These are phyloP conservation scores for Dolomedes plantarius DNA, from an alignment of 2,888 invertebrate species.

Conservation along the genomic window DNA sequence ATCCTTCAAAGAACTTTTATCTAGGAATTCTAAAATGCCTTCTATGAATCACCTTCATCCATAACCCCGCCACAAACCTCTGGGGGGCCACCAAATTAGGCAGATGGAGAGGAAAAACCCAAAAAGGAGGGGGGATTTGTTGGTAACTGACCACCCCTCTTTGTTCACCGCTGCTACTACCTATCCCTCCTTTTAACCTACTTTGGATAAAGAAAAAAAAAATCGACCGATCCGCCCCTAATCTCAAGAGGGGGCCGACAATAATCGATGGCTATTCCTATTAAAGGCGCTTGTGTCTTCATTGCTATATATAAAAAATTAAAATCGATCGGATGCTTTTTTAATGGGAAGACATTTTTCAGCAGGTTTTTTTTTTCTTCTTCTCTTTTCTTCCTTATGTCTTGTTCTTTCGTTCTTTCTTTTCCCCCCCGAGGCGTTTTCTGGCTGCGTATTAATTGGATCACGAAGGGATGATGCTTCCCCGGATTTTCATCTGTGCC, in stretches of 20 bases:
- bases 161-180: not conserved
- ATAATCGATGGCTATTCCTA: conserved; percentile 65
- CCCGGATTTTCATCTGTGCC: conserved; percentile 3
- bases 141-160: conserved; percentile 19
- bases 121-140: too few relatives aligned
- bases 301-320: conserved; percentile 57
- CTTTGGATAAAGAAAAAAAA: conserved; percentile 26
- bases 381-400: conserved; percentile 38
- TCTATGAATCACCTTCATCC: not conserved
- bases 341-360: conserved; percentile 70
- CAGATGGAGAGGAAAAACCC: not conserved
- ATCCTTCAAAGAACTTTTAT: too few relatives aligned
- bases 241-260: conserved; percentile 34
- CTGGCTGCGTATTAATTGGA: conserved; percentile 65
- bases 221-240: conserved; percentile 30
- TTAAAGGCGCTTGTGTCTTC: conserved; percentile 63
- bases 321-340: conserved; percentile 59
- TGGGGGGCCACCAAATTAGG: not conserved
- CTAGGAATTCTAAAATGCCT: not conserved
- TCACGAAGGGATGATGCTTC: conserved; percentile 51
- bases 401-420: conserved; percentile 37
- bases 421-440: conserved; percentile 60
- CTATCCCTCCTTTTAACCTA: conserved; percentile 22
- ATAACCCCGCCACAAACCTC: not conserved
- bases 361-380: conserved; percentile 36